phyloP scores from a whole-genome alignment of 2,113 vertebrate species.

The Vidua chalybeata region DNA sequence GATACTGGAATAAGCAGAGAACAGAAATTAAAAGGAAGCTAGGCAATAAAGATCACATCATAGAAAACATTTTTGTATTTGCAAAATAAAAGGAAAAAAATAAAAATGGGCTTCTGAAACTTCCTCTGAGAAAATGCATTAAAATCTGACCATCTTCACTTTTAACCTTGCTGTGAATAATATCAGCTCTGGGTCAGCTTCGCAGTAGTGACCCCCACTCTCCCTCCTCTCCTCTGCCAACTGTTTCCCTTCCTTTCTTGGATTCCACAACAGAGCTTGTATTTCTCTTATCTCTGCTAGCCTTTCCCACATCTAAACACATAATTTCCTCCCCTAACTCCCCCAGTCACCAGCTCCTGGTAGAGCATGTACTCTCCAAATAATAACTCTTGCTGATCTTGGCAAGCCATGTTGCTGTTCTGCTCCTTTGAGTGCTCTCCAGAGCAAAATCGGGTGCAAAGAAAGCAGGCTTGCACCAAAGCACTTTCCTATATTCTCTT shows the following conservation, averaged over 20 bases:
- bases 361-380: background rate
- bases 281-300: constrained; percentile 11
- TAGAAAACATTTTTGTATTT: background rate
- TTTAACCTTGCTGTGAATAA: background rate
- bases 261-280: background rate
- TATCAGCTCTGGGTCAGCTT: background rate
- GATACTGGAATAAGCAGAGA: background rate
- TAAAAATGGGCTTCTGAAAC: background rate
- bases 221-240: background rate
- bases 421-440: background rate
- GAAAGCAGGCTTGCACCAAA: background rate
- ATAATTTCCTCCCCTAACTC: background rate
- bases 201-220: background rate
- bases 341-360: background rate
- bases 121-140: background rate
- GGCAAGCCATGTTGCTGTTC: background rate
- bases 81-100: background rate
- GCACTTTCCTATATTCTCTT: background rate
- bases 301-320: background rate
- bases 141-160: background rate
- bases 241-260: background rate
- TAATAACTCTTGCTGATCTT: background rate
- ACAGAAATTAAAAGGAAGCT: background rate
- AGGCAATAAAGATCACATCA: background rate
- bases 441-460: background rate